These are phyloP conservation scores for Henicopernis longicauda DNA, from an alignment of 2,113 vertebrate genomes.

Conservation along the genomic window DNA sequence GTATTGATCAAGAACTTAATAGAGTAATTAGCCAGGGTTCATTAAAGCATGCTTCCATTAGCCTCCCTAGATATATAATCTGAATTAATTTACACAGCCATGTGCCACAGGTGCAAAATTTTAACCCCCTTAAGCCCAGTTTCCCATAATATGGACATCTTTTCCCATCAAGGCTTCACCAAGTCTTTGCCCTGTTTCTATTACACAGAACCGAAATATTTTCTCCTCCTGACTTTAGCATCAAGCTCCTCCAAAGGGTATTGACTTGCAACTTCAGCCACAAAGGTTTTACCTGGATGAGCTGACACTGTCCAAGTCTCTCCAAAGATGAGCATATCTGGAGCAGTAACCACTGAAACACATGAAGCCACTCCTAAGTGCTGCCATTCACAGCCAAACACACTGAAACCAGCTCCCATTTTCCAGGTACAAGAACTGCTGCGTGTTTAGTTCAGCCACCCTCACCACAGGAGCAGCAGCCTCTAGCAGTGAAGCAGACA, in stretches of 20 bases:
- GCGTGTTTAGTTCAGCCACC: rapidly evolving
- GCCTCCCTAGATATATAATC: not conserved
- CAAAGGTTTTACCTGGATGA: not conserved
- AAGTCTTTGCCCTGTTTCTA: not conserved
- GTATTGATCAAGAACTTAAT: conserved; percentile 47
- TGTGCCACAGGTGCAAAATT: not conserved
- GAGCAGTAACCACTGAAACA: not conserved
- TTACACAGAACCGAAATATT: not conserved
- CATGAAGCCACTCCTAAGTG: not conserved
- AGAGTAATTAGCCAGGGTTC: conserved; percentile 39
- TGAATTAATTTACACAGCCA: conserved; percentile 10
- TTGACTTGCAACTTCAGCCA: not conserved
- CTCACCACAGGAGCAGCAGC: not conserved
- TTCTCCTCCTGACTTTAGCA: not conserved
- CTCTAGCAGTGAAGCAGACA: not conserved
- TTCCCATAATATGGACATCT: not conserved
- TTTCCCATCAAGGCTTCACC: not conserved
- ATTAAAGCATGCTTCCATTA: conserved; percentile 41
- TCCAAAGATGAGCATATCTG: not conserved
- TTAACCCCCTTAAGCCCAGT: not conserved
- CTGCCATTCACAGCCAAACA: not conserved
- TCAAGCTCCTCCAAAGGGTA: not conserved
- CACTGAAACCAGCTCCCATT: rapidly evolving
- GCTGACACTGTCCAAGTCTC: not conserved
- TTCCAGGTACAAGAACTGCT: not conserved